Conservation (phyloP, 2,113 vertebrate species). For the Clarias batrachus region DNA sequence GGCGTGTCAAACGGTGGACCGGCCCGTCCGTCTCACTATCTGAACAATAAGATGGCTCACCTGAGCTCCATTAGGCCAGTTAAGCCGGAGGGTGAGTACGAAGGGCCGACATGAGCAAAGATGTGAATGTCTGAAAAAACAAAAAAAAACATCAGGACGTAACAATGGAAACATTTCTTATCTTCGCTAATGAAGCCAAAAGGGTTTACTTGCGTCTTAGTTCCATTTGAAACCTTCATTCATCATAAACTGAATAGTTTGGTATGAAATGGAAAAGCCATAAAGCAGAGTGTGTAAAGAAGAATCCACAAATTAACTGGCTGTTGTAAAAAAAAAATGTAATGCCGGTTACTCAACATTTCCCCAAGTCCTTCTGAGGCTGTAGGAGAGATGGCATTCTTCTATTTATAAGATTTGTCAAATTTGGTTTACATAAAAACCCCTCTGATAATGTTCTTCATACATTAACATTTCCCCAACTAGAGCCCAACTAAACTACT, state of each 20-base stretch:
- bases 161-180: not conserved
- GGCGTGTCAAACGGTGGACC: constrained; percentile 78
- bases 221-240: not conserved
- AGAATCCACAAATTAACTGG: not conserved
- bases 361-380: not conserved
- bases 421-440: not conserved
- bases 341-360: not conserved
- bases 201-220: not conserved
- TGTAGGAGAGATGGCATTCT: no score
- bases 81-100: constrained; percentile 53
- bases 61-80: constrained; percentile 6
- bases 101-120: not conserved
- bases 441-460: not conserved
- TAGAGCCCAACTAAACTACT: not conserved
- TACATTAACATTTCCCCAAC: no score
- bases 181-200: not conserved
- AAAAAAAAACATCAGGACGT: not conserved
- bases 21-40: constrained; percentile 32
- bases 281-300: not conserved
- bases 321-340: not conserved
- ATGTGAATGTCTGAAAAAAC: not conserved
- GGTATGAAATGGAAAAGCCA: not conserved
- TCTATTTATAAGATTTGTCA: not conserved
- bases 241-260: not conserved
- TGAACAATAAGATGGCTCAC: constrained; percentile 2